Conservation (phyloP, 2,113 vertebrate species). For the Myrmecobius fasciatus region DNA sequence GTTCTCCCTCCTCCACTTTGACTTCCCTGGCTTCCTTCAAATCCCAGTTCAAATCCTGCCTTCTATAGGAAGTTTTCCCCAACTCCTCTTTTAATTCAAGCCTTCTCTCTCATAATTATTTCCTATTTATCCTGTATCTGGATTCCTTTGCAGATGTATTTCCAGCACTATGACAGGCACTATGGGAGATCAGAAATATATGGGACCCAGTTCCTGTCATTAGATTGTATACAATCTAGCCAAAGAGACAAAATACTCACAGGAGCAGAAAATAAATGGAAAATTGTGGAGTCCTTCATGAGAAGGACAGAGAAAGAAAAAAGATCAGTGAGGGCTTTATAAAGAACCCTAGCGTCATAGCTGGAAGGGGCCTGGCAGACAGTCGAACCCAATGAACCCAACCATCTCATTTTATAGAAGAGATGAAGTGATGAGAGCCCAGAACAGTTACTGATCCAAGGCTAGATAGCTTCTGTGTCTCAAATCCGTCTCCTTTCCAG, state of each 20-base stretch:
- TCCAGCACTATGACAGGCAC: background rate
- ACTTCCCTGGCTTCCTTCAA: too few relatives aligned
- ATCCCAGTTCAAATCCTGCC: too few relatives aligned
- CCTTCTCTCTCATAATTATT: too few relatives aligned
- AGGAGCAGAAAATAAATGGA: background rate
- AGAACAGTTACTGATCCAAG: background rate
- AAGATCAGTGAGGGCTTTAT: background rate
- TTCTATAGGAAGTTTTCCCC: too few relatives aligned
- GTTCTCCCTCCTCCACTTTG: too few relatives aligned
- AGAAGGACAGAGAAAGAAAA: background rate
- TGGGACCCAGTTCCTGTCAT: background rate
- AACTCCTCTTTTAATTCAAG: too few relatives aligned
- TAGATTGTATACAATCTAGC: background rate
- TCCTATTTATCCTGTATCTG: too few relatives aligned
- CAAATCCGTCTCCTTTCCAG: background rate
- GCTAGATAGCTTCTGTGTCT: background rate
- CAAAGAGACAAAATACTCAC: background rate
- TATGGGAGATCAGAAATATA: background rate
- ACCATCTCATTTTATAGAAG: background rate
- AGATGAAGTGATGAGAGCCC: background rate
- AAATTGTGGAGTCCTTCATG: background rate
- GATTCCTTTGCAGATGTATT: background rate
- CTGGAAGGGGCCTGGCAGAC: background rate
- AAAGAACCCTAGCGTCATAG: background rate
- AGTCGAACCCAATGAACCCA: background rate